phyloP scores from a whole-genome alignment of 2,888 invertebrate species.

The Eupeodes latifasciatus region DNA sequence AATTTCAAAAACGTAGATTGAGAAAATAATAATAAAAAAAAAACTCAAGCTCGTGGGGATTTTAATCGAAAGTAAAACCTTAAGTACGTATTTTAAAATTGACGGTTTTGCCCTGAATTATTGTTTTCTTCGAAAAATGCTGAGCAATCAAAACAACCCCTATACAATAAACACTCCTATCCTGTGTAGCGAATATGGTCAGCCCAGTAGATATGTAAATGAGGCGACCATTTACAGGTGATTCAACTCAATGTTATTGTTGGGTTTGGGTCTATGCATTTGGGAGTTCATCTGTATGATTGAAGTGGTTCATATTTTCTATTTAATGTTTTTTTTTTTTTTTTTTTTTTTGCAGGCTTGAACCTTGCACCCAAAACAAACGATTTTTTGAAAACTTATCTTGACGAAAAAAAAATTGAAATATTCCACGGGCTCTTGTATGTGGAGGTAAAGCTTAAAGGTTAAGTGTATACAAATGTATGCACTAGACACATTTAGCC shows the following conservation, averaged over 20 bases:
- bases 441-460: neutral
- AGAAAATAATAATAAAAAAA: neutral
- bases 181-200: conserved; percentile 10
- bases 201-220: conserved; percentile 52
- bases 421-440: neutral
- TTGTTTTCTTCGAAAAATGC: neutral
- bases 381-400: conserved; percentile 1
- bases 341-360: too few relatives aligned
- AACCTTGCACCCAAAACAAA: conserved; percentile 7
- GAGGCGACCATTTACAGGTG: conserved; percentile 53
- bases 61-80: conserved; percentile 24
- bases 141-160: conserved; percentile 8
- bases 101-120: neutral
- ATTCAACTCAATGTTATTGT: conserved; percentile 65
- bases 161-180: neutral
- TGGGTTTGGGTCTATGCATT: neutral
- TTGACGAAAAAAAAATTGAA: neutral
- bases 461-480: neutral
- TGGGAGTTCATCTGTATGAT: neutral
- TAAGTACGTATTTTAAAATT: neutral
- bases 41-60: conserved; percentile 1
- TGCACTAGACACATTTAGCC: neutral
- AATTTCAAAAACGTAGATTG: neutral
- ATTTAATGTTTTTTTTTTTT: neutral
- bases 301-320: neutral